These are phyloP conservation scores for Chydorus sphaericus DNA, from an alignment of 2,888 invertebrate genomes.

Conservation along the genomic window DNA sequence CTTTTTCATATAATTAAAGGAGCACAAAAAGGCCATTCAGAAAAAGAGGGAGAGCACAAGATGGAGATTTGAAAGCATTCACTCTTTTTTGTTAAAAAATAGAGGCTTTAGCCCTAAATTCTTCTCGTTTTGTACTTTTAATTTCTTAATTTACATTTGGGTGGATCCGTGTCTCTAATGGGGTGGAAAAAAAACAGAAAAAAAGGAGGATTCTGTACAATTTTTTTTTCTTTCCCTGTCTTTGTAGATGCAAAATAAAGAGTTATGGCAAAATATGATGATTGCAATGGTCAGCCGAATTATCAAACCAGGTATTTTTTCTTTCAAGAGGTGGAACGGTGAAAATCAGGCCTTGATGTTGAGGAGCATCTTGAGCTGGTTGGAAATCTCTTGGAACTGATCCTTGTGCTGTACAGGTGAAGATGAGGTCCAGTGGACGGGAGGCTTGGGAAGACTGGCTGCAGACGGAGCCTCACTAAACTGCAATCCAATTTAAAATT, in stretches of 20 bases:
- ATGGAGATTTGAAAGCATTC: background rate
- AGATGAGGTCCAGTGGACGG: constrained; percentile 50
- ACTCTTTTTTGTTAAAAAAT: constrained; percentile 7
- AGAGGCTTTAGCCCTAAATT: constrained; percentile 4
- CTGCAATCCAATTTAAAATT: constrained; percentile 53
- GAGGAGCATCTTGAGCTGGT: constrained; percentile 8
- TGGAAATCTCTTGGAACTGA: constrained; percentile 9
- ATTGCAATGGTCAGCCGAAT: too few relatives aligned
- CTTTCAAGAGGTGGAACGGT: background rate
- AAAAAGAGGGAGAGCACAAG: background rate
- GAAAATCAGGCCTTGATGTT: constrained; percentile 8
- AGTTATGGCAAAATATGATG: too few relatives aligned
- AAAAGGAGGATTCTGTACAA: background rate
- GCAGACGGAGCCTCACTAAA: constrained; percentile 70
- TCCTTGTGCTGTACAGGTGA: background rate
- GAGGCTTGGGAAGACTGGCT: constrained; percentile 61
- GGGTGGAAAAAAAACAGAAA: background rate
- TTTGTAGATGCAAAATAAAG: too few relatives aligned
- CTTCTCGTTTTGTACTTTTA: too few relatives aligned
- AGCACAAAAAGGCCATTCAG: background rate
- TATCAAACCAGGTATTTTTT: background rate
- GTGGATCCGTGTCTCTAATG: too few relatives aligned
- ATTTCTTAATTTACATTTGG: background rate
- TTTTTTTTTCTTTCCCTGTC: background rate
- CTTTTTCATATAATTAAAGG: too few relatives aligned